Evolutionary conservation across 2,113 vertebrate species (phyloP).

Genomic region (Tringa solitaria): DNA sequence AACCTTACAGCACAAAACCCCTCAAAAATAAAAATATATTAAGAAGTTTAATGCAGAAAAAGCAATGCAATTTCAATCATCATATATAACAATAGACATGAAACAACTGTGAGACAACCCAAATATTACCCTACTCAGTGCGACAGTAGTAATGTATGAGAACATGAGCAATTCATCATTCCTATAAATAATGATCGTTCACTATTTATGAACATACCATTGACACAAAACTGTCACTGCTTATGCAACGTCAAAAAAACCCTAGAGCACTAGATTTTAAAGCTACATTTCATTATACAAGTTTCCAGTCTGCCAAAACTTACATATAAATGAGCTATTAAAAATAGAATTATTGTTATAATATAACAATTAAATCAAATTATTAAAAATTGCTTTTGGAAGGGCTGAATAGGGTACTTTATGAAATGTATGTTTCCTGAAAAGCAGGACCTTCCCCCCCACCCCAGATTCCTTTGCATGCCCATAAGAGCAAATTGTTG

Average conservation of each 20-base stretch:
- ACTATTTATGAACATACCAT: neutral
- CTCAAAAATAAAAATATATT: neutral
- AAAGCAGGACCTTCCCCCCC: accelerated
- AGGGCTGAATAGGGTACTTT: neutral
- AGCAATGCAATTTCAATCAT: neutral
- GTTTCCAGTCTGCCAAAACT: neutral
- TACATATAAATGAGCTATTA: neutral
- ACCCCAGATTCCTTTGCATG: neutral
- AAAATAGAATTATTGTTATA: neutral
- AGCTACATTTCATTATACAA: neutral
- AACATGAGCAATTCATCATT: neutral
- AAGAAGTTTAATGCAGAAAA: neutral
- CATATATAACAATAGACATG: accelerated
- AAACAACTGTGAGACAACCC: neutral
- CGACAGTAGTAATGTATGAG: neutral
- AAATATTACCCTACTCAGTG: neutral
- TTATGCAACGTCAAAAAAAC: neutral
- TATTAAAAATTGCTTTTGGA: neutral
- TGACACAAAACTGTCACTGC: neutral
- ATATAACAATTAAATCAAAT: neutral
- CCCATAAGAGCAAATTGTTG: neutral
- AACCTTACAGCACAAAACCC: neutral
- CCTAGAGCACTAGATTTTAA: neutral
- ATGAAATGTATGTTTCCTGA: accelerated
- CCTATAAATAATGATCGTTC: neutral